Evolutionary conservation across 2,888 invertebrate species (phyloP).

Genomic region (Melanargia galathea): DNA sequence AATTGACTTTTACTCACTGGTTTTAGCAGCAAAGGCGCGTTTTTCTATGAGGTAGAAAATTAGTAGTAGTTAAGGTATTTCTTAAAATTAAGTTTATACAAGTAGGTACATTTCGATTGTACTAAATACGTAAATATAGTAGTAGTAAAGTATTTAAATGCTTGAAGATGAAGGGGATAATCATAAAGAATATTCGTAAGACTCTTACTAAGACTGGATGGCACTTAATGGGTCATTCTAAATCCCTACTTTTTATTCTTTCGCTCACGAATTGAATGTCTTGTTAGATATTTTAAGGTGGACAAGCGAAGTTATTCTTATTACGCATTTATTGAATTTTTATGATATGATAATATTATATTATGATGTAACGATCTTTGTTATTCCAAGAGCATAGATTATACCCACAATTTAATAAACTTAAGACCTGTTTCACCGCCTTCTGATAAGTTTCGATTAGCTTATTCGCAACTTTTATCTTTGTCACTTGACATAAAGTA

Average conservation of each 20-base stretch:
- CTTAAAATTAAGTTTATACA: too few relatives aligned
- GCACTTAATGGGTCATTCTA: slow-evolving; percentile 50
- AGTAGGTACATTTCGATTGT: too few relatives aligned
- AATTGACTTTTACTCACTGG: too few relatives aligned
- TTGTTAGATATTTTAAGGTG: neutral
- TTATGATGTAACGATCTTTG: slow-evolving; percentile 9
- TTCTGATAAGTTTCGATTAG: too few relatives aligned
- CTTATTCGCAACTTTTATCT: too few relatives aligned
- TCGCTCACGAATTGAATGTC: neutral
- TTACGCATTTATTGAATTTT: neutral
- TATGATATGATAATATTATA: neutral
- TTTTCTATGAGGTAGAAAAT: too few relatives aligned
- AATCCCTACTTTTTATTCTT: slow-evolving; percentile 47
- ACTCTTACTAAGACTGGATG: slow-evolving; percentile 45
- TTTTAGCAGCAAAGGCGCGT: too few relatives aligned
- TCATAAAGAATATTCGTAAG: slow-evolving; percentile 35
- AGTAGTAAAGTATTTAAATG: neutral
- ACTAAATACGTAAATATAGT: too few relatives aligned
- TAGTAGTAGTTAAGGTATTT: too few relatives aligned
- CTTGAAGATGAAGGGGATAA: slow-evolving; percentile 14
- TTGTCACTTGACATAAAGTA: too few relatives aligned
- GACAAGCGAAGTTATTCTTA: neutral
- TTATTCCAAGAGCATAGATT: neutral
- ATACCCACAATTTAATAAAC: neutral
- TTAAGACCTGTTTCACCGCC: too few relatives aligned